Evolutionary conservation across 1,140 invertebrate genomes (phyloP).

Genomic region (Ganaspis sp.): DNA sequence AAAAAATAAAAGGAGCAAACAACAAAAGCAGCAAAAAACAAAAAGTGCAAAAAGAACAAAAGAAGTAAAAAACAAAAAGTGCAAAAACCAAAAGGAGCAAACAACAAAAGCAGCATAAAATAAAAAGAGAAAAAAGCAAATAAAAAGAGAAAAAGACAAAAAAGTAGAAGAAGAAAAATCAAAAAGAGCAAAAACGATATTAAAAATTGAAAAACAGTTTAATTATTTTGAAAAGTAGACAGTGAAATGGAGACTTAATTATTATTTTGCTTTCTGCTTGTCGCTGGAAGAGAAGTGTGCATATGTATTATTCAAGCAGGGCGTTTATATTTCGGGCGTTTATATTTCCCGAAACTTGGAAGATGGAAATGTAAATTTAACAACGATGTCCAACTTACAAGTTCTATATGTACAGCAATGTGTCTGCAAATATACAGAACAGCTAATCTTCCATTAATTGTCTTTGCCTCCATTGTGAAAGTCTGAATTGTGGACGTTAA

Average conservation of each 20-base stretch:
- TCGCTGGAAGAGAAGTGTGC: background rate
- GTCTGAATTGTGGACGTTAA: constrained; percentile 38
- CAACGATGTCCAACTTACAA: constrained; percentile 53
- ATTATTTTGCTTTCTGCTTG: background rate
- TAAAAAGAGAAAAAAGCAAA: too few relatives aligned
- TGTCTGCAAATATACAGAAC: constrained; percentile 50
- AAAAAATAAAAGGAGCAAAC: too few relatives aligned
- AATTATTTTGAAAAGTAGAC: background rate
- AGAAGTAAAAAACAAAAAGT: too few relatives aligned
- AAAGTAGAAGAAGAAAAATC: too few relatives aligned
- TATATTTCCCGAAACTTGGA: constrained; percentile 47
- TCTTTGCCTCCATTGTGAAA: constrained; percentile 10
- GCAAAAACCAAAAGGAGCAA: too few relatives aligned
- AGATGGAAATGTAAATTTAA: constrained; percentile 62
- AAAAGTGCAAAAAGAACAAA: too few relatives aligned
- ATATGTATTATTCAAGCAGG: background rate
- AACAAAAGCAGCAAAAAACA: too few relatives aligned
- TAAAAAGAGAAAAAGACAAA: too few relatives aligned
- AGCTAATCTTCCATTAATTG: constrained; percentile 64
- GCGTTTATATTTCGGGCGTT: constrained; percentile 31
- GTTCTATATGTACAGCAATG: constrained; percentile 14
- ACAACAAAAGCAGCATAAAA: too few relatives aligned
- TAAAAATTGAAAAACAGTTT: background rate
- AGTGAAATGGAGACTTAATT: background rate
- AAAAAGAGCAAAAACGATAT: too few relatives aligned